phyloP scores from a whole-genome alignment of 2,113 vertebrate genomes.

The Ptilorrhoa leucosticta region DNA sequence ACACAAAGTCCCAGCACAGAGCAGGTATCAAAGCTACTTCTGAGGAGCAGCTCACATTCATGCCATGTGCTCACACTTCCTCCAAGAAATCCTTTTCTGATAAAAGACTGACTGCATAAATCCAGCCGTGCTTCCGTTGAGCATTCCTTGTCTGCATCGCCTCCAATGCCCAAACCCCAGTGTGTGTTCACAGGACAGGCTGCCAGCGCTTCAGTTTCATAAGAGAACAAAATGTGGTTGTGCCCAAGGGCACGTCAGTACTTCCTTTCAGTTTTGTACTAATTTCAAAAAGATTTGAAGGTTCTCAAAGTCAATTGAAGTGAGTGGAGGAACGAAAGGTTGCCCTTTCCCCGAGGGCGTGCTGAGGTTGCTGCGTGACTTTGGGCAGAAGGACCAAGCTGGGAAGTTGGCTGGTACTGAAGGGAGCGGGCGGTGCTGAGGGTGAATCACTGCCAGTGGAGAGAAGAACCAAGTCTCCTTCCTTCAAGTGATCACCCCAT shows the following conservation, averaged over 20 bases:
- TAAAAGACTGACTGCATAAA: background rate
- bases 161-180: background rate
- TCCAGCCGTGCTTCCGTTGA: background rate
- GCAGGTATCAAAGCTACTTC: background rate
- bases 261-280: background rate
- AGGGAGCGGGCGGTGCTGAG: rapidly evolving
- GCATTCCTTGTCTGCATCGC: background rate
- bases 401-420: background rate
- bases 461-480: background rate
- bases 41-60: background rate
- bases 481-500: background rate
- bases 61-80: background rate
- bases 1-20: rapidly evolving
- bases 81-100: background rate
- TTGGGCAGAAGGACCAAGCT: background rate
- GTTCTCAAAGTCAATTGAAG: background rate
- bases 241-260: background rate
- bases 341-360: background rate
- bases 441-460: background rate
- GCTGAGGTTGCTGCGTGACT: background rate
- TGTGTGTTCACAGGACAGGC: background rate
- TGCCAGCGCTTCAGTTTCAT: background rate
- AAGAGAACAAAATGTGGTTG: background rate
- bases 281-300: background rate
- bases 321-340: background rate